Evolutionary conservation across 2,113 vertebrate species (phyloP).

Genomic region (Cynopterus brachyotis): DNA sequence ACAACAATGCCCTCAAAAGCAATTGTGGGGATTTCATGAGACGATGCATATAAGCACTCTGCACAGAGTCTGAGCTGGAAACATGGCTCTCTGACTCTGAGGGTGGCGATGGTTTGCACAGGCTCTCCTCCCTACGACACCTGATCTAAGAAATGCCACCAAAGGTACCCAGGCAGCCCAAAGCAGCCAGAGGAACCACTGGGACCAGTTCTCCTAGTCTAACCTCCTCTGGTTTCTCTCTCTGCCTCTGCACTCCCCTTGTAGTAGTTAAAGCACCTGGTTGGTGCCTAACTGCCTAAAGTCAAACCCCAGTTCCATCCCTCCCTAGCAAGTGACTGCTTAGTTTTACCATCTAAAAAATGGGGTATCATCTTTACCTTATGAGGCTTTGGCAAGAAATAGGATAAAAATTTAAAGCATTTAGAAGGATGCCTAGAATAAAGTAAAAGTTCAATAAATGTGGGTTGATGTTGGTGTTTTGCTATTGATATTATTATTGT

Average conservation of each 20-base stretch:
- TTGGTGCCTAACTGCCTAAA: background rate
- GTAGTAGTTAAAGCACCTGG: background rate
- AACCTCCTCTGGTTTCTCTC: background rate
- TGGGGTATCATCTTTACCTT: background rate
- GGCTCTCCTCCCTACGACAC: background rate
- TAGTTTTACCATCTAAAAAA: background rate
- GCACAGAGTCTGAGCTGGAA: background rate
- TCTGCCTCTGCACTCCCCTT: background rate
- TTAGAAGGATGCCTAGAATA: background rate
- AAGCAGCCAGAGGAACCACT: background rate
- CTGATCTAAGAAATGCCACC: background rate
- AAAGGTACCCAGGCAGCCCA: background rate
- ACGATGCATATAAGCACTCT: accelerated
- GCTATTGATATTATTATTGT: background rate
- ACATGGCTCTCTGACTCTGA: no score
- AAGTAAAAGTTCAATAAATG: background rate
- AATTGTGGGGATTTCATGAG: background rate
- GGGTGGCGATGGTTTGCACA: background rate
- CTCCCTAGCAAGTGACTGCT: background rate
- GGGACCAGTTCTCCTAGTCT: background rate
- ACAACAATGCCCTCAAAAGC: background rate
- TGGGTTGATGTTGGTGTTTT: no score
- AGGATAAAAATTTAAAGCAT: background rate
- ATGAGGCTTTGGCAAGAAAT: background rate
- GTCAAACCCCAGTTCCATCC: background rate